phyloP scores from a whole-genome alignment of 2,888 invertebrate genomes.

The Hydraecia micacea region DNA sequence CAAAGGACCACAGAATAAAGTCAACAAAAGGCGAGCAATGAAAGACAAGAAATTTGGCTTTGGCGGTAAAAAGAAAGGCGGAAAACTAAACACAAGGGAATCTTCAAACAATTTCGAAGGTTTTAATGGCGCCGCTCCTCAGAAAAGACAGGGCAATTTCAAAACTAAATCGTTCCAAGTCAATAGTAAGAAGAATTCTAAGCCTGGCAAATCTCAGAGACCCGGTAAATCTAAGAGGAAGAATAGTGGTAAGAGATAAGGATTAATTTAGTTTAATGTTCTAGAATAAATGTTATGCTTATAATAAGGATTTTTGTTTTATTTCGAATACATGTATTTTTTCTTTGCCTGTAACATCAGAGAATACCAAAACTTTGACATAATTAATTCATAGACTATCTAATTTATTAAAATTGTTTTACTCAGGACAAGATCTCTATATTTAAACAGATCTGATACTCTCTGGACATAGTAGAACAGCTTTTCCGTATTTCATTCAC shows the following conservation, averaged over 20 bases:
- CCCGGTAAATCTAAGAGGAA: constrained; percentile 90
- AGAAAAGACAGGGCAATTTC: constrained; percentile 81
- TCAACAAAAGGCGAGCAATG: constrained; percentile 89
- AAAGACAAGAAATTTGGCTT: constrained; percentile 97
- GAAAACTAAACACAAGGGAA: constrained; percentile 96
- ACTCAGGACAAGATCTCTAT: background rate
- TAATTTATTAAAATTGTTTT: background rate
- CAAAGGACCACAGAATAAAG: constrained; percentile 78
- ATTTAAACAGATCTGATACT: too few species aligned
- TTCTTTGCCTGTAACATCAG: background rate
- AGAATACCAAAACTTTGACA: too few species aligned
- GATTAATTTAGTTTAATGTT: constrained; percentile 27
- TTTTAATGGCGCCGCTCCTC: constrained; percentile 82
- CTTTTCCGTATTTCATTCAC: too few species aligned
- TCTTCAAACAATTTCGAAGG: constrained; percentile 93
- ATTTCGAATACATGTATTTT: background rate
- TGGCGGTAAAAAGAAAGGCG: constrained; percentile 98
- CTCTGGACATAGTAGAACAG: too few species aligned
- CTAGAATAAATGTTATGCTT: constrained; percentile 54
- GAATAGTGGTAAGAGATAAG: constrained; percentile 79
- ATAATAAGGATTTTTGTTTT: constrained; percentile 28
- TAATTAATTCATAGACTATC: background rate
- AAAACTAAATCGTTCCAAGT: constrained; percentile 85
- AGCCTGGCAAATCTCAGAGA: constrained; percentile 75
- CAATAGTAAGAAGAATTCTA: constrained; percentile 80